Base-by-base conservation (phyloP, 2,888 invertebrate species). In the Podotricha telesiphe region DNA sequence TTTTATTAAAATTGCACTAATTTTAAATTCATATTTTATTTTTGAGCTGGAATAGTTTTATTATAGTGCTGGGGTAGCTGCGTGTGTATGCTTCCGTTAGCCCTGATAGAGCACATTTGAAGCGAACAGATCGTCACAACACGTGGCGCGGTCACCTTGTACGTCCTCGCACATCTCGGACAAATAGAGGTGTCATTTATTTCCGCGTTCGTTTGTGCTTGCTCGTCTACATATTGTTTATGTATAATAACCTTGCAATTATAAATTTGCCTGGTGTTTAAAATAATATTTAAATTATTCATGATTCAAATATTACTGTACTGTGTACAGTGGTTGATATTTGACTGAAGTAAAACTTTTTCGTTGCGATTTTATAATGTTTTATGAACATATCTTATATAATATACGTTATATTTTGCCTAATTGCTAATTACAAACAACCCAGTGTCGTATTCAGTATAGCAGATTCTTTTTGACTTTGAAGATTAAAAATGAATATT, bases 91-190 rank as follows among this genome's bases (percentile, higher is more conserved):
- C 3, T 48, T 51, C 40, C 40, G 28, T 62, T 19, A 20, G 19
- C 53, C 37, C 17, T 48, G 37, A 50, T 17, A 17, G 8, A 15
- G 17, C 19, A 17, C 48, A 45, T 45, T 59, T 61, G 2, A n/a
- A 37, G 40, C 17, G 64, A 59, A 47, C 53, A 19, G 63, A 67
- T 66, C 65, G 71, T 69, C 64, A 56, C 62, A 55, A 69, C 75
- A 75, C 74, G 75, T 72, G 69, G 68, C 73, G 80, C 88, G 89
- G 92, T 91, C 91, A 91, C 92, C 91, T 91, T 91, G 89, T 80
- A 75, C 85, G 89, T 89, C 86, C 87, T 79, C 86, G 82, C 82
- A 76, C 86, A 84, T 87, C 86, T 86, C 89, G 88, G 89, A 84
- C 89, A 84, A 87, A 87, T 87, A 88, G 89, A 90, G 89, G 89